Evolutionary conservation across 2,888 invertebrate species (phyloP), one percentile per base, ranked within the genome.

Genomic region (Cerceris ruficornis): DNA sequence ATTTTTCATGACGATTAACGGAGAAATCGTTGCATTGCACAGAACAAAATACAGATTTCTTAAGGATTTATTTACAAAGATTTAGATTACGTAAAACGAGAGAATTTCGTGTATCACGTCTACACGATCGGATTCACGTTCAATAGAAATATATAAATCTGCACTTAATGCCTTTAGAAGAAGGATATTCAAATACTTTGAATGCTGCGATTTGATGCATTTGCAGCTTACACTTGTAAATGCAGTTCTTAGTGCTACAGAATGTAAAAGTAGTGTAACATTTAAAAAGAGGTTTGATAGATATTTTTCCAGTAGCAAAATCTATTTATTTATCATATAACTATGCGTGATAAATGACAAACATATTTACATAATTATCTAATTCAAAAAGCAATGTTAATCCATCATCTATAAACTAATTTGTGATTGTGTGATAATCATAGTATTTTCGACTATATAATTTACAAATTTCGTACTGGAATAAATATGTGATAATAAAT

Each of bases 381-480:
- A 83, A 66, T 58, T 65, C 54, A 75, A 82, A 28, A 88, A 89
- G 89, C 88, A 88, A 88, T 88, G 81, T 70, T 80, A 77, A 81
- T 80, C 75, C 80, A 73, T 55, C 70, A 77, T 74, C 62, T 74
- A 50, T 75, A 69, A 78, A 70, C 43, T 61, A 74, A 74, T 49
- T 77, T 74, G 80, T 71, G 85, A 88, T 85, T 77, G 78, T 83
- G 80, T 85, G 86, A 87, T 87, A 87, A 87, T 88, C 79, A 82
- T 85, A 85, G 84, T 88, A 84, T 86, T 86, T 28, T 86, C 71
- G 76, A 71, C 72, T 77, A 60, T 69, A 67, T 72, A 72, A 49
- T 71, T 69, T 62, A 72, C 52, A 75, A 69, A 67, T 81, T 69
- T 75, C 66, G 70, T 68, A 62, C 64, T 69, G 59, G 59, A 70